phyloP scores from a whole-genome alignment of 92 coral and sea anemone species.

The Micromussa lordhowensis region DNA sequence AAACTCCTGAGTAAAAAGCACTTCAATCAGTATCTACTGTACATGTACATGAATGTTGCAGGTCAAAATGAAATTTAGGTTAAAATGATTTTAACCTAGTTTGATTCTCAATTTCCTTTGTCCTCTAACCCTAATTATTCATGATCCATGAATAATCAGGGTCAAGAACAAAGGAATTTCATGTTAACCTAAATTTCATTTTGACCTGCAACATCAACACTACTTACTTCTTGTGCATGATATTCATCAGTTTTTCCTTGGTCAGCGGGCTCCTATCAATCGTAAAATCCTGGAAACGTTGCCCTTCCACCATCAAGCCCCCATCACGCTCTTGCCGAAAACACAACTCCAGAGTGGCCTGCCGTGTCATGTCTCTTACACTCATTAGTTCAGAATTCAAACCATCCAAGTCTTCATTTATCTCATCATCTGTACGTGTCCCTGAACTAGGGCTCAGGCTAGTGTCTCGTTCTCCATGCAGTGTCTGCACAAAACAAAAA shows the following conservation, averaged over 20 bases:
- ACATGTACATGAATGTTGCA: too few relatives aligned
- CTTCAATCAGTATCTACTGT: too few relatives aligned
- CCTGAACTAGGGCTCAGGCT: not conserved
- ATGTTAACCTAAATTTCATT: too few relatives aligned
- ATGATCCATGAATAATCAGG: too few relatives aligned
- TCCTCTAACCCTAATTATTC: too few relatives aligned
- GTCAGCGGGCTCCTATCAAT: constrained; percentile 79
- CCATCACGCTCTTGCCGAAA: constrained; percentile 63
- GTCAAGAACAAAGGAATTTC: too few relatives aligned
- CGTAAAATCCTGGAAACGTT: constrained; percentile 68
- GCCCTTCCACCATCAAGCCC: constrained; percentile 88
- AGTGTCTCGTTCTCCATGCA: not conserved
- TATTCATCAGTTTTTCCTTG: constrained; percentile 72
- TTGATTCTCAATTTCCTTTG: too few relatives aligned
- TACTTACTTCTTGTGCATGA: constrained; percentile 81
- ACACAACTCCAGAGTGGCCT: constrained; percentile 60
- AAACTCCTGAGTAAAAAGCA: too few relatives aligned
- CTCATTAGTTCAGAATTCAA: constrained; percentile 68
- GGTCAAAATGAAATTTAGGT: too few relatives aligned
- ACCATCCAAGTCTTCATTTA: constrained; percentile 72
- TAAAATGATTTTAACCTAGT: too few relatives aligned
- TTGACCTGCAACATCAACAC: too few relatives aligned
- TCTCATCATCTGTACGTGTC: constrained; percentile 79
- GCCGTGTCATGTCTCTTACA: constrained; percentile 63
- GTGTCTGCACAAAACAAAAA: not conserved